Percentiles rank a stretch among this genome's conserved stretches.
These are phyloP conservation scores for Harmothoe impar DNA, from an alignment of 2,888 invertebrate genomes.

Conservation along the genomic window DNA sequence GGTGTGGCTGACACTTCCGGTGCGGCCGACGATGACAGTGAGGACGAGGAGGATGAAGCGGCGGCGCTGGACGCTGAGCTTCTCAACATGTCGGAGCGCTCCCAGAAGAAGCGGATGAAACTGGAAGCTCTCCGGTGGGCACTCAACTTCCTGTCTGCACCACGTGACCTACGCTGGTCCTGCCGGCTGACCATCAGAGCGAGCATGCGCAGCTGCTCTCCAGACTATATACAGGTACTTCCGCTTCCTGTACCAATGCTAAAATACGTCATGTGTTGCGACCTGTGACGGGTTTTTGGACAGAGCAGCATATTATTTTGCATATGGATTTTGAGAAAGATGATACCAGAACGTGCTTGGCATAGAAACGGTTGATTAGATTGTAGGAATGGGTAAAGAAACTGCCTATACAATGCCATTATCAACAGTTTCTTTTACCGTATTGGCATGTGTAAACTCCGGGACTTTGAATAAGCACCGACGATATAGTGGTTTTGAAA, in stretches of 20 bases:
- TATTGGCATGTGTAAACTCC: too few species aligned
- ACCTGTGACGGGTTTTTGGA: constrained; percentile 25
- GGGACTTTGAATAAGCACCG: too few species aligned
- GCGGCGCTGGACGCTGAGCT: neutral
- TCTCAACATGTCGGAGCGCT: constrained; percentile 36
- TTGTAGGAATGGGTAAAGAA: too few species aligned
- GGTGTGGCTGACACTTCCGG: neutral
- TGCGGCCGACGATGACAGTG: neutral
- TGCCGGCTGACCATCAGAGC: neutral
- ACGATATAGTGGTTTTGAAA: too few species aligned
- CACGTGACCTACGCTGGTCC: neutral
- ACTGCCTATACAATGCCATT: too few species aligned
- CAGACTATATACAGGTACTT: neutral
- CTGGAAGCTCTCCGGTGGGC: constrained; percentile 33
- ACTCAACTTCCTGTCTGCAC: constrained; percentile 26
- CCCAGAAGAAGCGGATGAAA: neutral
- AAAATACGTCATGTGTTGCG: constrained; percentile 29
- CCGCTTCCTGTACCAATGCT: constrained; percentile 11
- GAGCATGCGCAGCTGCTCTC: constrained; percentile 31
- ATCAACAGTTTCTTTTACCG: too few species aligned
- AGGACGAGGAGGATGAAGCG: neutral
- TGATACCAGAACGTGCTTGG: too few species aligned
- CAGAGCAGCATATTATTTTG: too few species aligned
- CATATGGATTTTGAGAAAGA: too few species aligned
- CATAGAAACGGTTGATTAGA: too few species aligned